These are phyloP conservation scores for Drosophila nigritarsus DNA, from an alignment of 2,888 invertebrate genomes.

Conservation along the genomic window DNA sequence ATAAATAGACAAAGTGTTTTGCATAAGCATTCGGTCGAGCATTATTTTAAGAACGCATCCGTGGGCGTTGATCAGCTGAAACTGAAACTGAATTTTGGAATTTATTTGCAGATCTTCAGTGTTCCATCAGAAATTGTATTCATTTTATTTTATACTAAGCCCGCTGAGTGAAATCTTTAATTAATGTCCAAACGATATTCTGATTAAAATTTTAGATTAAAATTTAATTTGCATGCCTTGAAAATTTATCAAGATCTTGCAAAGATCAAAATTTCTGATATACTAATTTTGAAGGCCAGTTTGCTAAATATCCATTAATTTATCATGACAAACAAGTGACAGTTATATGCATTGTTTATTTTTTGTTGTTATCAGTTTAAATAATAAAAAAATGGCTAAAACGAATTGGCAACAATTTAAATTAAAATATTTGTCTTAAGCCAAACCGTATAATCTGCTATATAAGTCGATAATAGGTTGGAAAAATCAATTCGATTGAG, in stretches of 20 bases:
- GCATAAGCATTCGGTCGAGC: conserved; percentile 20
- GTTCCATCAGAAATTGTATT: conserved; percentile 17
- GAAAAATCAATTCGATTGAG: conserved; percentile 30
- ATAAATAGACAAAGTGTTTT: conserved; percentile 33
- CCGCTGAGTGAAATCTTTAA: not conserved
- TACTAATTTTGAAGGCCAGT: not conserved
- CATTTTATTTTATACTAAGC: not conserved
- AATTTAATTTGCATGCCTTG: not conserved
- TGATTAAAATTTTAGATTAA: not conserved
- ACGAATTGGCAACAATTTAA: not conserved
- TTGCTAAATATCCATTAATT: not conserved
- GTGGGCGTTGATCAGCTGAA: conserved; percentile 53
- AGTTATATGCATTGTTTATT: not conserved
- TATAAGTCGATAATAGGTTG: conserved; percentile 10
- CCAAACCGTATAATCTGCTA: not conserved
- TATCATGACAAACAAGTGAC: not conserved
- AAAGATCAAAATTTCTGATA: not conserved
- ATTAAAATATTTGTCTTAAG: not conserved
- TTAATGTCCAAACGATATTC: not conserved
- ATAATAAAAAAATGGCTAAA: not conserved
- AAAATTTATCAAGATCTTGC: not conserved
- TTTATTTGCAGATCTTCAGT: conserved; percentile 37
- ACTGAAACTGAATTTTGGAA: conserved; percentile 32
- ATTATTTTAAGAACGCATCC: conserved; percentile 60
- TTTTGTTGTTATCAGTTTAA: not conserved